These are phyloP conservation scores for Oryzias celebensis DNA, from an alignment of 2,113 vertebrate genomes.

Conservation along the genomic window DNA sequence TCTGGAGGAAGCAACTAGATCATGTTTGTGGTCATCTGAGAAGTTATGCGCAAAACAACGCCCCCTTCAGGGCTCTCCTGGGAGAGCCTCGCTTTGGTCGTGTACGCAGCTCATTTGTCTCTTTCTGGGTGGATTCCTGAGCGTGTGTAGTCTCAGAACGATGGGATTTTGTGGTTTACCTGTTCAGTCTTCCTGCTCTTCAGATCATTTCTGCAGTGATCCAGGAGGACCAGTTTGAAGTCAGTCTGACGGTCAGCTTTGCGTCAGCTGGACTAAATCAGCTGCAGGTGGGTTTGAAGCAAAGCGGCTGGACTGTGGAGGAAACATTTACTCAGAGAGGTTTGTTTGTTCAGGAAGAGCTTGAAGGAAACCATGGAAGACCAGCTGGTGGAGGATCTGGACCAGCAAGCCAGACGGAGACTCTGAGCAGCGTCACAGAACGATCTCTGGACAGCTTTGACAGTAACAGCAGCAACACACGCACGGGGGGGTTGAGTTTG, in stretches of 20 bases:
- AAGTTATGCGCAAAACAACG: constrained; percentile 88
- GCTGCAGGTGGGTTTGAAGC: constrained; percentile 18
- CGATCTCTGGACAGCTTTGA: neutral
- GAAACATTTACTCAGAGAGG: rapidly evolving
- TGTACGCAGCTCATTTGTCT: constrained; percentile 66
- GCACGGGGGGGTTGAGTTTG: too few species aligned
- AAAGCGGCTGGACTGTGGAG: rapidly evolving
- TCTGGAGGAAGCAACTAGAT: constrained; percentile 95
- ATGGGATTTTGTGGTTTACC: neutral
- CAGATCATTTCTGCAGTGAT: constrained; percentile 87
- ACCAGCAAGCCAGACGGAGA: neutral
- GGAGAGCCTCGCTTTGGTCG: constrained; percentile 92
- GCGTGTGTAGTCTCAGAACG: neutral
- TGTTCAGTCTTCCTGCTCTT: constrained; percentile 11
- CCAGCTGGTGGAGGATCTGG: neutral
- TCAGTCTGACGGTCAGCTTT: constrained; percentile 87
- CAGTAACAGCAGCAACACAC: neutral
- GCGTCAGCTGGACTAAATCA: constrained; percentile 58
- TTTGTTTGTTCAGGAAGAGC: constrained; percentile 16
- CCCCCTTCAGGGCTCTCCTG: constrained; percentile 87
- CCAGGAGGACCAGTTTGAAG: constrained; percentile 80
- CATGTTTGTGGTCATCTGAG: constrained; percentile 91
- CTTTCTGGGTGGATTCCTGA: neutral
- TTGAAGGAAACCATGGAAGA: neutral
- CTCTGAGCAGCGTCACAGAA: constrained; percentile 51